A percentile compares a stretch with the other conserved stretches of the same genome.
phyloP scores from a whole-genome alignment of 2,888 invertebrate species.

The Mactromeris polynyma region DNA sequence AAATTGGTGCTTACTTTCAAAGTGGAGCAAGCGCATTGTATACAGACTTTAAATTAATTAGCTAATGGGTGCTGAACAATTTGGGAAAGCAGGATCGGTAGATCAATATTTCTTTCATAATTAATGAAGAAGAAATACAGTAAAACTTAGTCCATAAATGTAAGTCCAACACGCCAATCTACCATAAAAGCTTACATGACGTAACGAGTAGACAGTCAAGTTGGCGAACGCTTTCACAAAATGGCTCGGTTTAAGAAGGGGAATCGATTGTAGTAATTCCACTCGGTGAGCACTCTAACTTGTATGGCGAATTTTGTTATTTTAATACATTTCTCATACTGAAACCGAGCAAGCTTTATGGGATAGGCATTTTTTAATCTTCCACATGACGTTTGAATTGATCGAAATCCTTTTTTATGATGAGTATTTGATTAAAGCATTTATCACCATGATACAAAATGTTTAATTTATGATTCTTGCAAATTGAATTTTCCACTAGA shows the following conservation, averaged over 20 bases:
- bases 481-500: constrained; percentile 10
- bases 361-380: neutral
- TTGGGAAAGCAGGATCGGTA: constrained; percentile 37
- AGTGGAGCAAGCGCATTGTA: constrained; percentile 4
- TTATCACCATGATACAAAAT: neutral
- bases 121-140: constrained; percentile 41
- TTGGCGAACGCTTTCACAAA: neutral
- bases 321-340: neutral
- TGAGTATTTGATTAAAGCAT: neutral
- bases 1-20: constrained; percentile 21
- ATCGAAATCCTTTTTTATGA: neutral
- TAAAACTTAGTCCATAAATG: constrained; percentile 32
- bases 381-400: neutral
- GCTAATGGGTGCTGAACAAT: constrained; percentile 51
- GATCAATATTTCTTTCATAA: constrained; percentile 46
- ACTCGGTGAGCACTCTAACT: neutral
- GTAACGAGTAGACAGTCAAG: neutral
- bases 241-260: neutral
- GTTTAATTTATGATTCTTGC: neutral
- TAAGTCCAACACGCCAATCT: constrained; percentile 25
- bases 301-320: neutral
- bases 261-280: neutral
- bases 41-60: constrained; percentile 49
- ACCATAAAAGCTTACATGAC: constrained; percentile 16
- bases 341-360: neutral